Percentiles rank a stretch among this genome's conserved stretches.
These are phyloP conservation scores for Idaea straminata DNA, from an alignment of 2,888 invertebrate genomes.

Conservation along the genomic window DNA sequence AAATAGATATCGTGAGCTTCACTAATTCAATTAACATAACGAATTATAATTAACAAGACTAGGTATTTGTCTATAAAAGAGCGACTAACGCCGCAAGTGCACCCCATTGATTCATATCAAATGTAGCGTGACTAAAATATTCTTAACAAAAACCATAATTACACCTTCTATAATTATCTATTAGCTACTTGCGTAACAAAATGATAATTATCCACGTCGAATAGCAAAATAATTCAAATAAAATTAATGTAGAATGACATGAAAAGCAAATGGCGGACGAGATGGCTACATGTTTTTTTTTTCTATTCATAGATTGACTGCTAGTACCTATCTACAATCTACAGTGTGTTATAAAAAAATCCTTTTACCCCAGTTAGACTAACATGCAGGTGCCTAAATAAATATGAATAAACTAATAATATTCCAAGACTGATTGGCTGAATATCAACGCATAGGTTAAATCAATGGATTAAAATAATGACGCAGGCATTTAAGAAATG, in stretches of 20 bases:
- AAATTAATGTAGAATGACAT: neutral
- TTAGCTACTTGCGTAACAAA: neutral
- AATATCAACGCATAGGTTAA: too few species aligned
- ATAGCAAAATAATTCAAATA: neutral
- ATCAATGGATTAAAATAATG: too few species aligned
- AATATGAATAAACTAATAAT: too few species aligned
- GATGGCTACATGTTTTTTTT: slow-evolving; percentile 40
- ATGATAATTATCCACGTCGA: neutral
- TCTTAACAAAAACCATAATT: neutral
- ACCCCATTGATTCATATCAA: neutral
- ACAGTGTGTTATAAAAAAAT: neutral
- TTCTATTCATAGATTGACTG: slow-evolving; percentile 34
- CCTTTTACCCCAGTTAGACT: too few species aligned
- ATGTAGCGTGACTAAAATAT: neutral
- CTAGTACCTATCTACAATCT: neutral
- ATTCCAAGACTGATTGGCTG: too few species aligned
- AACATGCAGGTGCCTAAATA: too few species aligned
- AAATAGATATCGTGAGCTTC: neutral
- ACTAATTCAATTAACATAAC: neutral
- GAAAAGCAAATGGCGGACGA: slow-evolving; percentile 3
- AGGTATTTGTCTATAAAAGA: neutral
- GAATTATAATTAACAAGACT: neutral
- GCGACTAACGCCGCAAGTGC: neutral
- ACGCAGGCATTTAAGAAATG: too few species aligned
- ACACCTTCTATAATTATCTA: neutral